Percentiles rank a stretch among this genome's conserved stretches.
Conservation (phyloP, 2,113 vertebrate genomes). For the Tragelaphus imberbis region DNA sequence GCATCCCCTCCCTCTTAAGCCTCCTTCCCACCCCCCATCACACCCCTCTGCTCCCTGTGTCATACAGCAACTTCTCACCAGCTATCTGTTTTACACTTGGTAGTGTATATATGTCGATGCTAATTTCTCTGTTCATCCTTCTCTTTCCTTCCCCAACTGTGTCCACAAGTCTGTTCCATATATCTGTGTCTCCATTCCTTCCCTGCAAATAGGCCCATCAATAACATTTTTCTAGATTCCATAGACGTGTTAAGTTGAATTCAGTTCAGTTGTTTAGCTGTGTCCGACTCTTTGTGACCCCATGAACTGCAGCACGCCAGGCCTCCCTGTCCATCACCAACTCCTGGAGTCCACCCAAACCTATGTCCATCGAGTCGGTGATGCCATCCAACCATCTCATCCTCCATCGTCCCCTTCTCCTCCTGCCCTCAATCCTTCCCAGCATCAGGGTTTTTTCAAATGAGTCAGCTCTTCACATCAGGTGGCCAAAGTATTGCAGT, state of each 20-base stretch:
- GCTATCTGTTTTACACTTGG: neutral
- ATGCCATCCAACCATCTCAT: too few relatives aligned
- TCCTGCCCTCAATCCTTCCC: too few relatives aligned
- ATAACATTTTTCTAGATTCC: neutral
- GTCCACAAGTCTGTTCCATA: neutral
- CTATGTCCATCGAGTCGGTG: neutral
- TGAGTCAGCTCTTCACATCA: too few relatives aligned
- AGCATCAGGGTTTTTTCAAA: too few relatives aligned
- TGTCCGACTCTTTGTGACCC: too few relatives aligned
- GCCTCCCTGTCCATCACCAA: too few relatives aligned
- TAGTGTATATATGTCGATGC: neutral
- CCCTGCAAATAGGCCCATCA: neutral
- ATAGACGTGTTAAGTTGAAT: too few relatives aligned
- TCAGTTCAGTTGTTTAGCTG: too few relatives aligned
- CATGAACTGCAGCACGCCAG: too few relatives aligned
- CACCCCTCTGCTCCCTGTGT: neutral
- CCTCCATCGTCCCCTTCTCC: too few relatives aligned
- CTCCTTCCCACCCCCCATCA: neutral
- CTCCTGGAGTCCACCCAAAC: neutral
- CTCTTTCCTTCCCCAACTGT: neutral
- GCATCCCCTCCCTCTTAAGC: neutral
- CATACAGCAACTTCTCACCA: neutral
- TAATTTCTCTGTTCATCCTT: neutral
- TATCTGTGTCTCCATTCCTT: neutral
- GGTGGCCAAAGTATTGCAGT: too few relatives aligned